Evolutionary conservation across 2,888 invertebrate genomes (phyloP).

Genomic region (Phengaris arion): DNA sequence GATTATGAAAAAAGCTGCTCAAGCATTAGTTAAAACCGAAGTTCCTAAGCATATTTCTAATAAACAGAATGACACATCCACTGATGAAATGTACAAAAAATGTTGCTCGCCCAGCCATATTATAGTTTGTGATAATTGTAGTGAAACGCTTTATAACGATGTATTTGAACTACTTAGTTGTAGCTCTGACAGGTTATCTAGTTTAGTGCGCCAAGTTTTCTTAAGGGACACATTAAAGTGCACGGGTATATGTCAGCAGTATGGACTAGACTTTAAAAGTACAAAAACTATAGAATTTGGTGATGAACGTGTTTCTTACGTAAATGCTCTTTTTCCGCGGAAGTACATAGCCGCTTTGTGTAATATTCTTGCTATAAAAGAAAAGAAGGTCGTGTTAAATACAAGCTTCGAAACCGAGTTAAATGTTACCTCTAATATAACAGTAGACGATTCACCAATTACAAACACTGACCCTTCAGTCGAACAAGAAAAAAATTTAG

Average conservation of each 20-base stretch:
- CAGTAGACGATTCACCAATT: conserved; percentile 61
- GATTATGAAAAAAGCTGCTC: conserved; percentile 94
- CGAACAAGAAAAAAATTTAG: conserved; percentile 62
- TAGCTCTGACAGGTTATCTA: conserved; percentile 79
- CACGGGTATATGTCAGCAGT: conserved; percentile 80
- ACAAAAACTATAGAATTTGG: conserved; percentile 74
- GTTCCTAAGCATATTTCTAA: conserved; percentile 80
- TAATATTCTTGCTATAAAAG: conserved; percentile 84
- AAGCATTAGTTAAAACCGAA: conserved; percentile 88
- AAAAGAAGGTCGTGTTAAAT: conserved; percentile 83
- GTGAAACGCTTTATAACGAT: conserved; percentile 83
- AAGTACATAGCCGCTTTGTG: conserved; percentile 88
- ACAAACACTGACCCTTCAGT: conserved; percentile 57
- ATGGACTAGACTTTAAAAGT: conserved; percentile 82
- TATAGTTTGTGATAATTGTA: conserved; percentile 87
- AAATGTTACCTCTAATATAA: conserved; percentile 71
- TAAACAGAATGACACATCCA: conserved; percentile 68
- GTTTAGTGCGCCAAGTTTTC: conserved; percentile 80
- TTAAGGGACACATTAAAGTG: conserved; percentile 81
- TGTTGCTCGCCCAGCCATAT: conserved; percentile 87
- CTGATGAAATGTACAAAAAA: conserved; percentile 64
- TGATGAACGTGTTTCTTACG: conserved; percentile 76
- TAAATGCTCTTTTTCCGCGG: conserved; percentile 81
- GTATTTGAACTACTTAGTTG: conserved; percentile 88
- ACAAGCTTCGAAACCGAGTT: conserved; percentile 78